Base-by-base conservation (phyloP, 2,113 vertebrate species). In the Psittacara wagleri region DNA sequence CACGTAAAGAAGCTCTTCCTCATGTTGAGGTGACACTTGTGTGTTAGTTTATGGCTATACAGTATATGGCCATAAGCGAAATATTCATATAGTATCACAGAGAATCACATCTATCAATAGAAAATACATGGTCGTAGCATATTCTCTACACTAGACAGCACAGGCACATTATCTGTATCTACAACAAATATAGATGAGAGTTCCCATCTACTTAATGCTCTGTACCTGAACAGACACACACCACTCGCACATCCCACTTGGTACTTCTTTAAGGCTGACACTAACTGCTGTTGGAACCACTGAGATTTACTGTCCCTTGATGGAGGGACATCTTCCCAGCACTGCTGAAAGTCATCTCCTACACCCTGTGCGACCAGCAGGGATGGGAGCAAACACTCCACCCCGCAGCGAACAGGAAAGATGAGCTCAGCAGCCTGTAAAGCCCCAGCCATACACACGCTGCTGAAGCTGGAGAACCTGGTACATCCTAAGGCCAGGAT, bases 81-180 rank as follows among this genome's bases (percentile, higher is more conserved):
- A 35, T 35, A 23, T 35, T 23, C n/a, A 59, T 59, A 23, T 5
- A n/a, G 57, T 59, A 35, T 35, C 33, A 59, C 4, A 59, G 33
- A 23, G 20, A 59, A 59, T 35, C 33, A 35, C 57, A 59, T 59
- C 57, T 24, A 35, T 59, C 57, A 59, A 59, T 16, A 59, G 33
- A 59, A n/a, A 59, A 35, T 35, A 35, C 3, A 59, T 10, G 13
- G 57, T 35, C 57, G 35, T 24, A 59, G 57, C 57, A 59, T 35
- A 23, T 59, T 59, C 57, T 35, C 57, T 59, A 24, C 1, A 25
- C 31, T 2, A 88, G 4, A 44, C 20, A 66, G 52, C 5, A n/a
- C 0, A 52, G 1, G 9, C 8, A 17, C 5, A n/a, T n/a, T 43
- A 54, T 37, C 1, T 14, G 10, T 35, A 3, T 1, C 41, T 28